Conservation (phyloP, 2,797 vertebrate genomes). For the Acropternis orthonyx region DNA sequence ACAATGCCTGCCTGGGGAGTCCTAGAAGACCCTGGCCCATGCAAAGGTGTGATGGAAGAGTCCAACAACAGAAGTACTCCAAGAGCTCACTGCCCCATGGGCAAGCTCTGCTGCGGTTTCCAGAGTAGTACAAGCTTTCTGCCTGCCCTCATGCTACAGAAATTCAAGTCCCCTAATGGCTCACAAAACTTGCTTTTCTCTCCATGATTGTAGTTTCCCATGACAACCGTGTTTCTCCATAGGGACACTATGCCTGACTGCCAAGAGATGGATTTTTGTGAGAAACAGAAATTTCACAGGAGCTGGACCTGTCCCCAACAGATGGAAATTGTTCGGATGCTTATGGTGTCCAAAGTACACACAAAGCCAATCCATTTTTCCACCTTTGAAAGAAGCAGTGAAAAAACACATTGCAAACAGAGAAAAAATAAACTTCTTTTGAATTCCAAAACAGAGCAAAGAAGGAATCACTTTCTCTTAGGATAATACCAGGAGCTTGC, state of each 20-base stretch:
- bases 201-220: not conserved
- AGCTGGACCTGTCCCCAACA: not conserved
- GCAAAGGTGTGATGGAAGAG: not conserved
- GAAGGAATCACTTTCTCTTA: not conserved
- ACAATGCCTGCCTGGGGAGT: not conserved
- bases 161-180: not conserved
- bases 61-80: not conserved
- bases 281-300: not conserved
- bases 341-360: not conserved
- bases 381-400: not conserved
- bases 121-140: not conserved
- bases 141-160: not conserved
- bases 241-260: not conserved
- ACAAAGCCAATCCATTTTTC: not conserved
- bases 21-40: not conserved
- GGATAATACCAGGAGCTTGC: not conserved
- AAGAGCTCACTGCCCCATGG: not conserved
- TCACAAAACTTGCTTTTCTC: not conserved
- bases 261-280: not conserved
- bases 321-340: not conserved
- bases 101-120: not conserved
- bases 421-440: not conserved
- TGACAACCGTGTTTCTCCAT: not conserved
- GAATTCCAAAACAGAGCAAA: constrained; percentile 20
- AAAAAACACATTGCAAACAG: not conserved